Evolutionary conservation across 2,888 invertebrate species (phyloP).

Genomic region (Andrena dorsata): DNA sequence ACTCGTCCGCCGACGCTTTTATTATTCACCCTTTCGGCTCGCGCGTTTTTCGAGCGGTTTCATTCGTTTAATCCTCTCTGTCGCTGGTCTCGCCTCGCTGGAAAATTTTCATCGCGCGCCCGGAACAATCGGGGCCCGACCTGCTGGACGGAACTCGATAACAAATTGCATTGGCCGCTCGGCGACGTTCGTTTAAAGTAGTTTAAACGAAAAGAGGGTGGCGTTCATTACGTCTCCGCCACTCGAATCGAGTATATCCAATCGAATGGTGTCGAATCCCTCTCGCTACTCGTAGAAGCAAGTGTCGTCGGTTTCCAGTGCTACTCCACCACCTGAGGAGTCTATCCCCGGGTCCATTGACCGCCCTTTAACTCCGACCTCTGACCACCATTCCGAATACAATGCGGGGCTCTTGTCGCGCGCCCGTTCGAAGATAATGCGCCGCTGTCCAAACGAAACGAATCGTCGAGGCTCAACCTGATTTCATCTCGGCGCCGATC

Average conservation of each 20-base stretch:
- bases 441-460: slow-evolving; percentile 57
- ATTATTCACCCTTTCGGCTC: slow-evolving; percentile 69
- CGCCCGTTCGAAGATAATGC: slow-evolving; percentile 58
- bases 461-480: slow-evolving; percentile 55
- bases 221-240: neutral
- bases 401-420: slow-evolving; percentile 57
- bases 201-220: neutral
- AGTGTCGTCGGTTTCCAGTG: slow-evolving; percentile 20
- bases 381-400: slow-evolving; percentile 59
- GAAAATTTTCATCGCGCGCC: slow-evolving; percentile 8
- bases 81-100: neutral
- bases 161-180: neutral
- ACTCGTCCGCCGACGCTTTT: slow-evolving; percentile 61
- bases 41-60: slow-evolving; percentile 55
- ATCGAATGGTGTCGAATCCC: neutral
- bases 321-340: slow-evolving; percentile 49
- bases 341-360: slow-evolving; percentile 41
- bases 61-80: slow-evolving; percentile 55
- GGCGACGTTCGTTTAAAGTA: neutral
- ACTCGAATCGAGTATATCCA: neutral
- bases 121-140: slow-evolving; percentile 31
- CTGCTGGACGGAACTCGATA: slow-evolving; percentile 27
- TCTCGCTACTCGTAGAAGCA: neutral
- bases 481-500: slow-evolving; percentile 61
- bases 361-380: slow-evolving; percentile 59